phyloP scores from a whole-genome alignment of 2,888 invertebrate genomes.

The Dryomyza anilis region DNA sequence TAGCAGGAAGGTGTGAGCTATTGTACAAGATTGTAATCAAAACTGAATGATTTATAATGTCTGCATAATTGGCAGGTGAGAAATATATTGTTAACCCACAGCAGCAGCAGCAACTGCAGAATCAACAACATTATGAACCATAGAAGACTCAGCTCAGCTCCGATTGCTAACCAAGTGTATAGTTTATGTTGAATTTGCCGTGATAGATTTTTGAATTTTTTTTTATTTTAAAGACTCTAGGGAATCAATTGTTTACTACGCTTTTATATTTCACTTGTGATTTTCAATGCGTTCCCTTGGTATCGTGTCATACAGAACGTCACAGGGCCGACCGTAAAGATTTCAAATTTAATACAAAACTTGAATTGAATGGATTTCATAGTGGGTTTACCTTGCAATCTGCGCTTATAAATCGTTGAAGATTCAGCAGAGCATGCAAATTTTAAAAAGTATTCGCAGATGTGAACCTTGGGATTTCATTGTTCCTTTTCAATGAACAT shows the following conservation, averaged over 20 bases:
- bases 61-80: slow-evolving; percentile 43
- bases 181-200: background rate
- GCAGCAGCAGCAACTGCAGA: background rate
- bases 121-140: background rate
- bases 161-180: background rate
- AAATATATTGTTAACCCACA: slow-evolving; percentile 38
- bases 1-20: slow-evolving; percentile 36
- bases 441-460: too few species aligned
- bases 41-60: slow-evolving; percentile 43
- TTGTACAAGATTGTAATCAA: slow-evolving; percentile 39
- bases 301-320: too few species aligned
- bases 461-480: too few species aligned
- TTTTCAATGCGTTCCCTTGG: too few species aligned
- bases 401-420: too few species aligned
- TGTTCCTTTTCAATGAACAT: too few species aligned
- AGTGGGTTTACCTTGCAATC: too few species aligned
- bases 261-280: slow-evolving; percentile 17
- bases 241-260: slow-evolving; percentile 9
- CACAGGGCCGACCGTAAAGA: too few species aligned
- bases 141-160: background rate
- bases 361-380: too few species aligned
- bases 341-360: too few species aligned
- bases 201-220: background rate
- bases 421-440: too few species aligned
- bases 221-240: background rate